phyloP scores from a whole-genome alignment of 2,113 vertebrate genomes.

The Rana temporaria region DNA sequence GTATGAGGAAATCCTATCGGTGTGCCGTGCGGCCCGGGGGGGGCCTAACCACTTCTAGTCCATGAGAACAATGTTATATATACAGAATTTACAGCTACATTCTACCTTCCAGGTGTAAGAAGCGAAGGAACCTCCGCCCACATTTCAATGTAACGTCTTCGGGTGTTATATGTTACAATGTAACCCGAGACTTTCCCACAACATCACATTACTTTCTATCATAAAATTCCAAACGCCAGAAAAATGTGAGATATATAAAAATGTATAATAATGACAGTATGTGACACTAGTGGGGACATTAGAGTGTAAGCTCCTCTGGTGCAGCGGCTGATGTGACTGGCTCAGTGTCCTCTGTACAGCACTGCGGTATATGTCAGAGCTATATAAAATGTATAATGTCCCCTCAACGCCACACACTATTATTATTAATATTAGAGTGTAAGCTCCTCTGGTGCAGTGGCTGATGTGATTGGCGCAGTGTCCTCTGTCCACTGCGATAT shows the following conservation, averaged over 20 bases:
- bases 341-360: too few relatives aligned
- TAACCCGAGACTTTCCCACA: constrained; percentile 25
- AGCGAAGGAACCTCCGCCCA: constrained; percentile 14
- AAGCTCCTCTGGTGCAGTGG: too few relatives aligned
- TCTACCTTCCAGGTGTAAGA: constrained; percentile 15
- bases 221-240: background rate
- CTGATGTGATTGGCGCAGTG: too few relatives aligned
- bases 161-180: background rate
- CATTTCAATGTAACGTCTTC: constrained; percentile 18
- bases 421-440: too few relatives aligned
- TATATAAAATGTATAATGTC: too few relatives aligned
- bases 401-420: too few relatives aligned
- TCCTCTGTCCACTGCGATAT: too few relatives aligned
- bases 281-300: too few relatives aligned
- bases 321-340: too few relatives aligned
- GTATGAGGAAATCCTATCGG: constrained; percentile 24
- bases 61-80: background rate
- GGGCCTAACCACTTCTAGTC: background rate
- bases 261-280: too few relatives aligned
- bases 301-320: too few relatives aligned
- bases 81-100: constrained; percentile 23
- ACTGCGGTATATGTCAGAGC: too few relatives aligned
- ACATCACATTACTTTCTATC: constrained; percentile 13
- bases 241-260: background rate
- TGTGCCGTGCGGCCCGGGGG: constrained; percentile 10